Conservation (phyloP, 2,797 vertebrate genomes). For the Valencia hispanica region DNA sequence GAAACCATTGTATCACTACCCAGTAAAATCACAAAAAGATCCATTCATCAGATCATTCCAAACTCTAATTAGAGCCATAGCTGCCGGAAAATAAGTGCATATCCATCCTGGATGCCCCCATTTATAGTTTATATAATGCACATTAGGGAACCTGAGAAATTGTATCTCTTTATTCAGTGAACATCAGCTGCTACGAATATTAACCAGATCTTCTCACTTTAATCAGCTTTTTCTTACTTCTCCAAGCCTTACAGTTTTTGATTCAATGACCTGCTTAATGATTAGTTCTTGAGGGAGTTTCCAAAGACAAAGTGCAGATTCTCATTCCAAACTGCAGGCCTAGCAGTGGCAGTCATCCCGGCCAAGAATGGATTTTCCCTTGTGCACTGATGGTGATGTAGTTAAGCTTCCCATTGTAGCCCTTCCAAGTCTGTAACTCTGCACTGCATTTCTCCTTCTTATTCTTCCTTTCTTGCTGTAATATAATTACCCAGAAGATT, state of each 20-base stretch:
- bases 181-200: constrained; percentile 70
- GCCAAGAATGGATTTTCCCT: constrained; percentile 93
- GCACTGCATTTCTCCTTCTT: constrained; percentile 40
- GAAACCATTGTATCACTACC: background rate
- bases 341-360: constrained; percentile 87
- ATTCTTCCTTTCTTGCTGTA: constrained; percentile 37
- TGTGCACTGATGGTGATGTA: constrained; percentile 87
- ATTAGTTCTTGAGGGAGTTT: constrained; percentile 89
- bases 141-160: constrained; percentile 49
- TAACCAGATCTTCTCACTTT: constrained; percentile 61
- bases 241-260: constrained; percentile 85
- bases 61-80: background rate
- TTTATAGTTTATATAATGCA: background rate
- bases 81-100: background rate
- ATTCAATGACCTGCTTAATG: constrained; percentile 92
- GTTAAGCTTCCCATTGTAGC: constrained; percentile 85
- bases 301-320: constrained; percentile 89
- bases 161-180: constrained; percentile 82
- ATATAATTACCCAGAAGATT: constrained; percentile 45
- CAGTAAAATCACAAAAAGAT: background rate
- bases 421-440: constrained; percentile 76
- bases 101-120: background rate
- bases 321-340: constrained; percentile 92
- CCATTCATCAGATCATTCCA: background rate
- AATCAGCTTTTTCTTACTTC: constrained; percentile 43